Base-by-base conservation (phyloP, 2,797 vertebrate genomes). In the Anabas testudineus region DNA sequence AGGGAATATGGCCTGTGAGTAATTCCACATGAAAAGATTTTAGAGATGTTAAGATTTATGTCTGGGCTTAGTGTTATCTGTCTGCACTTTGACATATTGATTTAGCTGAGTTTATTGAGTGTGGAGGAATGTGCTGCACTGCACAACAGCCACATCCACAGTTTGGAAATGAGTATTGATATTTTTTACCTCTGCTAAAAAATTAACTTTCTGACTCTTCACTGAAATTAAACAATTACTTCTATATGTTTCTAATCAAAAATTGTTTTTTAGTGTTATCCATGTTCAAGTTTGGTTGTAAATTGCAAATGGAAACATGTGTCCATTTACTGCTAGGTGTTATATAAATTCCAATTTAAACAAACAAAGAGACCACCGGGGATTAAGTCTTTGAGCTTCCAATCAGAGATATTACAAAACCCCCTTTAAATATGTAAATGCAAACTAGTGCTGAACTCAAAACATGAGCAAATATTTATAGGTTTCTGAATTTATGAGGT, bases 381-480 rank as follows among this genome's bases (percentile, higher is more conserved):
- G 55, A 24, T 62, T 46, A 61, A 60, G 67, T 58, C 51, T 63
- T 55, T 28, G 39, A 71, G 69, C 49, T 51, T 79, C 57, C 58
- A 51, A 41, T 19, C 24, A 78, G 80, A 93, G 87, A 70, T 90
- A 93, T 92, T 71, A 90, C 87, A 74, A 89, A 89, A 87, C 67
- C 58, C 43, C 76, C 81, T 67, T 76, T 71, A 82, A 86, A 91
- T 92, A 90, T 92, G 88, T 91, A 89, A 92, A 91, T 86, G 67
- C 32, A 90, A 85, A 74, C 80, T 64, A 47, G 82, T 70, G 78
- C 75, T 84, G 81, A 89, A 91, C 78, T 82, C 63, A 73, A 85
- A 87, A 84, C 70, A 86, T 12, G 78, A 66, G 75, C 87, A 93
- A 93, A 94, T 93, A 93, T 94, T 93, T 93, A 92, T 87, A 78